Evolutionary conservation across 2,797 vertebrate species (phyloP).

Genomic region (Hephaestus fuliginosus): DNA sequence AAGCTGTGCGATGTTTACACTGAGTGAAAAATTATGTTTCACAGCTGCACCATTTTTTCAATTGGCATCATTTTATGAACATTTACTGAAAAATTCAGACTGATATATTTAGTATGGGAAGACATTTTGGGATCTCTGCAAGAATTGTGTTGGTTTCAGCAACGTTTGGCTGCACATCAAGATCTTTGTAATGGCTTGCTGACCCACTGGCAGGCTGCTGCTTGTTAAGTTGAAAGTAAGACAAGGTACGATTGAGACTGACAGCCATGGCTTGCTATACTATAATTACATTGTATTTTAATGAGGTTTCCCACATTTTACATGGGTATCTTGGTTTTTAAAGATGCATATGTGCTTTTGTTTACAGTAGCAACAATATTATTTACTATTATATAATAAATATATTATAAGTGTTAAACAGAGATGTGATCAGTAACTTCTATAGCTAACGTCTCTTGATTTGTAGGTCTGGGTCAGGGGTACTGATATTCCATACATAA

Average conservation of each 20-base stretch:
- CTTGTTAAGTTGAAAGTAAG: background rate
- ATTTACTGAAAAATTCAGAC: background rate
- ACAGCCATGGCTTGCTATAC: background rate
- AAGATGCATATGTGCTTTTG: background rate
- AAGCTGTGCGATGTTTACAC: background rate
- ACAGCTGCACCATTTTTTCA: background rate
- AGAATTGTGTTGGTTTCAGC: background rate
- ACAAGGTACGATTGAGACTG: constrained; percentile 8
- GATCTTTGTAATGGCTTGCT: background rate
- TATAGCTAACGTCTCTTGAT: background rate
- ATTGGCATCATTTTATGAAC: background rate
- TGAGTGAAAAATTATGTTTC: background rate
- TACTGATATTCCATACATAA: background rate
- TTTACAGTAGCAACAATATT: background rate
- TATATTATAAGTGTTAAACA: constrained; percentile 2
- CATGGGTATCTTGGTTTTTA: constrained; percentile 4
- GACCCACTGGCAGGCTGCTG: constrained; percentile 11
- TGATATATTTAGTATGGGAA: background rate
- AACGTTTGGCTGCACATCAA: background rate
- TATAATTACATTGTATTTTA: constrained; percentile 13
- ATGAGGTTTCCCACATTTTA: background rate
- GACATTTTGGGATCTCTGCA: background rate
- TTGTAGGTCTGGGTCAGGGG: background rate
- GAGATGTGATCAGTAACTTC: constrained; percentile 12
- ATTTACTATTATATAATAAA: background rate